Conservation (phyloP, 2,888 invertebrate species). For the Cinara cedri region DNA sequence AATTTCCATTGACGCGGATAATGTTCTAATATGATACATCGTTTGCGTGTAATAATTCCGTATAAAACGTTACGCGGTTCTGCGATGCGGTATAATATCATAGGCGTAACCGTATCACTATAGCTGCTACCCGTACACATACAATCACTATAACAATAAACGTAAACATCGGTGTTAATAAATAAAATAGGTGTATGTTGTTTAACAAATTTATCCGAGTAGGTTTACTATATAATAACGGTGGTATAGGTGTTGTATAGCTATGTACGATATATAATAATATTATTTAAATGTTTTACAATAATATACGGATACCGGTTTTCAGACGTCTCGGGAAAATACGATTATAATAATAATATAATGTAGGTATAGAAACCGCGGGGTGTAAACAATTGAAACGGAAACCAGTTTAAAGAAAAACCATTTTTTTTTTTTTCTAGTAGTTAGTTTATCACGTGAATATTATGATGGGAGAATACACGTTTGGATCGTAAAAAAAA, state of each 20-base stretch:
- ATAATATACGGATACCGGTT: constrained; percentile 36
- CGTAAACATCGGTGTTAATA: background rate
- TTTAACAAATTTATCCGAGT: no score
- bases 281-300: constrained; percentile 8
- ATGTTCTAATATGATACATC: no score
- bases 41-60: no score
- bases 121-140: background rate
- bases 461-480: background rate
- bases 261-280: background rate
- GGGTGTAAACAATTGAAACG: constrained; percentile 2
- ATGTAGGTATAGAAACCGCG: background rate
- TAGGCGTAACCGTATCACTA: background rate
- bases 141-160: no score
- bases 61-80: no score
- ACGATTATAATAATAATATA: no score
- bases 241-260: no score
- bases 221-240: no score
- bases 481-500: background rate
- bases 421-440: no score
- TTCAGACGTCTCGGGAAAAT: background rate
- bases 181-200: no score
- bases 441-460: no score
- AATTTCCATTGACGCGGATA: no score
- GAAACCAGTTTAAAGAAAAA: constrained; percentile 32
- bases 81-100: background rate